Conservation (phyloP, 2,113 vertebrate genomes). For the Gila orcuttii region DNA sequence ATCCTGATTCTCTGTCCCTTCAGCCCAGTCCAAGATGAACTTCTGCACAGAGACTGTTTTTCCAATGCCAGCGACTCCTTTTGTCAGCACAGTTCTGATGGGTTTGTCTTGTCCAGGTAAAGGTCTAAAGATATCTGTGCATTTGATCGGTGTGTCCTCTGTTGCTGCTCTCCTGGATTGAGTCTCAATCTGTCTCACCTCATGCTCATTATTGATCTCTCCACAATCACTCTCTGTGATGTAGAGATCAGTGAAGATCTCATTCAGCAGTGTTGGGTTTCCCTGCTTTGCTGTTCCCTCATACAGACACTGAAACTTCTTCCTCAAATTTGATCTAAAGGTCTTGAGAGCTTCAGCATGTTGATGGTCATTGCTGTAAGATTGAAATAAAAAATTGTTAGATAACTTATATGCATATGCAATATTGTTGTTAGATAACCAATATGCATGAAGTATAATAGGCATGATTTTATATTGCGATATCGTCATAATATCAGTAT, state of each 20-base stretch:
- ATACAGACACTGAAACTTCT: conserved; percentile 3
- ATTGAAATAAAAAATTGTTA: neutral
- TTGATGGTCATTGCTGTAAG: neutral
- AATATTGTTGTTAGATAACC: no score
- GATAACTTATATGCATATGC: no score
- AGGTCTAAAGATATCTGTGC: neutral
- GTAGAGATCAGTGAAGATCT: conserved; percentile 51
- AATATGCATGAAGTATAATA: no score
- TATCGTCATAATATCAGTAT: no score
- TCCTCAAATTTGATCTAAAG: neutral
- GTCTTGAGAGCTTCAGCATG: neutral
- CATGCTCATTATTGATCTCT: conserved; percentile 23
- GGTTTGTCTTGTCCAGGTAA: conserved; percentile 8
- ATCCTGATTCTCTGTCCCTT: conserved; percentile 2
- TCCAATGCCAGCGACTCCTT: neutral
- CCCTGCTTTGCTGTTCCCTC: neutral
- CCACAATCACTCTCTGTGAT: conserved; percentile 34
- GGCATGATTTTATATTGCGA: no score
- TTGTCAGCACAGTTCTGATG: conserved; percentile 1
- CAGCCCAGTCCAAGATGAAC: neutral
- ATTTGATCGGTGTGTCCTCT: conserved; percentile 9
- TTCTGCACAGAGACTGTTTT: conserved; percentile 13
- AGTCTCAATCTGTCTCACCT: conserved; percentile 25
- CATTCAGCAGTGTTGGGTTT: conserved; percentile 31
- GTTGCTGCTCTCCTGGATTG: neutral